Percentiles rank a stretch among this genome's conserved stretches.
Evolutionary conservation across 2,113 vertebrate genomes (phyloP).

Genomic region (Stegostoma tigrinum): DNA sequence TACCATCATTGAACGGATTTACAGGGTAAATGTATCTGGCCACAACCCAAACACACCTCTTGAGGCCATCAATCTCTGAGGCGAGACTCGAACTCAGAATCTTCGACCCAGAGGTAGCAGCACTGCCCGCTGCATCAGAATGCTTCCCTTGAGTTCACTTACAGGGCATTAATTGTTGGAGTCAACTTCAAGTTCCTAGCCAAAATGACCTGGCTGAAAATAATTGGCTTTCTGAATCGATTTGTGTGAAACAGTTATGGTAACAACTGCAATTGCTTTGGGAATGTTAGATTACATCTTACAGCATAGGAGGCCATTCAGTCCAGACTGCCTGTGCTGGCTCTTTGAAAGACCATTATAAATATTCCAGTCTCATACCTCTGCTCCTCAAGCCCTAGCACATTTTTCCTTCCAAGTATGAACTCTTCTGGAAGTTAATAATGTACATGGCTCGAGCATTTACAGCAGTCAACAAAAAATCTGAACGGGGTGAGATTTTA

Average conservation of each 20-base stretch:
- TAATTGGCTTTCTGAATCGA: not conserved
- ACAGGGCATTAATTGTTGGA: not conserved
- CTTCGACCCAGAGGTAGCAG: too few relatives aligned
- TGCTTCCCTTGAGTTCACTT: not conserved
- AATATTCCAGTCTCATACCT: not conserved
- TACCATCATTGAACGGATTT: too few relatives aligned
- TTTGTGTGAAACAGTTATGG: not conserved
- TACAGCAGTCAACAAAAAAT: not conserved
- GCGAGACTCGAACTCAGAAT: too few relatives aligned
- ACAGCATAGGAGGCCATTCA: not conserved
- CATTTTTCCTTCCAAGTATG: not conserved
- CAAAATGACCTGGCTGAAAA: not conserved
- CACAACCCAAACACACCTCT: too few relatives aligned
- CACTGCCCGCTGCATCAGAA: too few relatives aligned
- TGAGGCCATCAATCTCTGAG: too few relatives aligned
- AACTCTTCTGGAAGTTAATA: not conserved
- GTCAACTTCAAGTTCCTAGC: too few relatives aligned
- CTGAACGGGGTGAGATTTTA: not conserved
- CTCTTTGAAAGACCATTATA: not conserved
- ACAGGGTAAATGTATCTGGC: too few relatives aligned
- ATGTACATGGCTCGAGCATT: not conserved
- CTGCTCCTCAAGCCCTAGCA: not conserved
- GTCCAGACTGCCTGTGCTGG: not conserved
- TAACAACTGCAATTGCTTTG: not conserved
- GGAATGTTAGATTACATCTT: not conserved